Evolutionary conservation across 2,888 invertebrate genomes (phyloP).

Genomic region (Helleia helle): DNA sequence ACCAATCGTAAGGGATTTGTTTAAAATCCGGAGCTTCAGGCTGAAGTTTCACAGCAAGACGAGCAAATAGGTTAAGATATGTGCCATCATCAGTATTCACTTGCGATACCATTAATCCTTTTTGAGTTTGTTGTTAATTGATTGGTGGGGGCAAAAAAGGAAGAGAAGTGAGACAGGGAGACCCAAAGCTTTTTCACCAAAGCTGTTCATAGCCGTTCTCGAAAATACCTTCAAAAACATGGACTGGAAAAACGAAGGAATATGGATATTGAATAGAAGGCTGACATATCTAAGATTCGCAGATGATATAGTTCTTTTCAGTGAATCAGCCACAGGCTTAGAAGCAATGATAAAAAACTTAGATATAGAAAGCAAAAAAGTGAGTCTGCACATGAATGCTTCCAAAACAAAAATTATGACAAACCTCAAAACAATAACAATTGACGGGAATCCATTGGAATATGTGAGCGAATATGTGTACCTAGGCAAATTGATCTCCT

Average conservation of each 20-base stretch:
- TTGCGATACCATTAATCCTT: too few species aligned
- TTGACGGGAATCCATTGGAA: too few species aligned
- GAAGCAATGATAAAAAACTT: conserved; percentile 14
- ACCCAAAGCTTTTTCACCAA: not conserved
- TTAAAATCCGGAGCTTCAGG: too few species aligned
- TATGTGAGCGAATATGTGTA: too few species aligned
- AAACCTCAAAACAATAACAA: too few species aligned
- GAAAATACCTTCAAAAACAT: not conserved
- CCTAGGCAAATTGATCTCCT: too few species aligned
- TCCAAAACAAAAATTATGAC: conserved; percentile 14
- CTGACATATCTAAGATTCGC: conserved; percentile 16
- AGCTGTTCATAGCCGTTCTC: not conserved
- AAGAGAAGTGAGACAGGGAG: not conserved
- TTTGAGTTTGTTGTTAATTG: too few species aligned
- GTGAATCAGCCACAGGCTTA: conserved; percentile 11
- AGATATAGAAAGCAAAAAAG: conserved; percentile 13
- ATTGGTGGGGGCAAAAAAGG: too few species aligned
- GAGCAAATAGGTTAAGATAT: too few species aligned
- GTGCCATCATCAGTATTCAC: too few species aligned
- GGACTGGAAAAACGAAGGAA: not conserved
- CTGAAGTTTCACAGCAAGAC: too few species aligned
- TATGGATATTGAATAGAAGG: not conserved
- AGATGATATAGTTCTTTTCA: conserved; percentile 14
- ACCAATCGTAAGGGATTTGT: too few species aligned
- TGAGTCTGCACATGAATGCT: conserved; percentile 13